These are phyloP conservation scores for Macrotus californicus DNA, from an alignment of 2,113 vertebrate species.

Conservation along the genomic window DNA sequence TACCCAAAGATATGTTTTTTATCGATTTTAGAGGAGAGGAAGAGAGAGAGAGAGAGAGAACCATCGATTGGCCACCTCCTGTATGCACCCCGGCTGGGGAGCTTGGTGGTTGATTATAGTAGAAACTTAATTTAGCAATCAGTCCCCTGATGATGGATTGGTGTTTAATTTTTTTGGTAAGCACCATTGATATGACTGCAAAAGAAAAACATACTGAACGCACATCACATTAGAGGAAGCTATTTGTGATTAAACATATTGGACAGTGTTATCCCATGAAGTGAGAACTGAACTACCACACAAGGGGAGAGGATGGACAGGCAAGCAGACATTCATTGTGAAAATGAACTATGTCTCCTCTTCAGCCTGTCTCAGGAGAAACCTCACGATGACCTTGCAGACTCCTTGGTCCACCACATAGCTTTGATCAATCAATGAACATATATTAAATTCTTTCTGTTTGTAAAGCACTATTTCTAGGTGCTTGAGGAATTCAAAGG, in stretches of 20 bases:
- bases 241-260: neutral
- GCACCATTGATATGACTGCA: neutral
- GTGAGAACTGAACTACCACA: neutral
- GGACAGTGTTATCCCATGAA: neutral
- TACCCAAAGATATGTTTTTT: no score
- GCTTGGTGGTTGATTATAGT: neutral
- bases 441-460: neutral
- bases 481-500: neutral
- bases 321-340: neutral
- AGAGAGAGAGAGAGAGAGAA: no score
- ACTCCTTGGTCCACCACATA: neutral
- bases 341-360: neutral
- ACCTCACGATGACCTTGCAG: neutral
- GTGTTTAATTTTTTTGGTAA: constrained; percentile 1
- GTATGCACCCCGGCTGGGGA: neutral
- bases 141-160: neutral
- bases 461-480: neutral
- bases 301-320: neutral
- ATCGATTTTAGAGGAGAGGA: no score
- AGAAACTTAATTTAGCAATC: neutral
- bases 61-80: no score
- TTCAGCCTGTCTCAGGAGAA: neutral
- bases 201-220: neutral
- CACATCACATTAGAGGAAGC: neutral
- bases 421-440: neutral